A percentile compares a stretch with the other conserved stretches of the same genome.
These are phyloP conservation scores for Lamellibrachia columna DNA, from an alignment of 2,888 invertebrate species.

Conservation along the genomic window DNA sequence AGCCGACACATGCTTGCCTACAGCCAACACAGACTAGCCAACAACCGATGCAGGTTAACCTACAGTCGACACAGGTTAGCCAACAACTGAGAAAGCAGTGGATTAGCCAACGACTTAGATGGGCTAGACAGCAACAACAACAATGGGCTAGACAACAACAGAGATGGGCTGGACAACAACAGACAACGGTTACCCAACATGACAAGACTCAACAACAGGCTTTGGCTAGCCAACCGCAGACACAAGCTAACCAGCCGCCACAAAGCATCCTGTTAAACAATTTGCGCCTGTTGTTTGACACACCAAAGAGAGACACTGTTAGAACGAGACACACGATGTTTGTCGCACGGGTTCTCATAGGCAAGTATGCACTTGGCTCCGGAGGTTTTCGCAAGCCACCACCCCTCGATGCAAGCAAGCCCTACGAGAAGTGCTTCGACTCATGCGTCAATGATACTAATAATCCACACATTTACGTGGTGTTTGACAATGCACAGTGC, in stretches of 20 bases:
- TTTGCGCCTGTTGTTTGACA: background rate
- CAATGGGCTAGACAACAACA: too few species aligned
- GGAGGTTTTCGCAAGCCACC: constrained; percentile 53
- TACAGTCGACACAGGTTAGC: background rate
- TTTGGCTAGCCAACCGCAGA: background rate
- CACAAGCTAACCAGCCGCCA: background rate
- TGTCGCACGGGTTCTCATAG: constrained; percentile 57
- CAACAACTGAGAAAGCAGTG: too few species aligned
- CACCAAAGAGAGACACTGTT: constrained; percentile 30
- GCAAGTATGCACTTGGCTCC: constrained; percentile 54
- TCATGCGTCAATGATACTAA: constrained; percentile 59
- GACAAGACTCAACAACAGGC: background rate
- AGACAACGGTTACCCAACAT: background rate
- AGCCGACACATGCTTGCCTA: background rate
- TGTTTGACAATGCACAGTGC: constrained; percentile 61
- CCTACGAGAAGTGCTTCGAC: constrained; percentile 58
- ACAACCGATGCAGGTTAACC: background rate
- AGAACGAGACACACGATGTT: constrained; percentile 45
- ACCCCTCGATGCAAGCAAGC: constrained; percentile 48
- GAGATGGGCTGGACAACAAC: too few species aligned
- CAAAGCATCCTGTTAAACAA: background rate
- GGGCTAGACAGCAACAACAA: too few species aligned
- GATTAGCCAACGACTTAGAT: too few species aligned
- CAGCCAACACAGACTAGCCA: background rate
- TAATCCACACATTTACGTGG: constrained; percentile 58